Percentiles rank a stretch among this genome's conserved stretches.
phyloP scores from a whole-genome alignment of 1,140 invertebrate species.

The Coenobita brevimanus region DNA sequence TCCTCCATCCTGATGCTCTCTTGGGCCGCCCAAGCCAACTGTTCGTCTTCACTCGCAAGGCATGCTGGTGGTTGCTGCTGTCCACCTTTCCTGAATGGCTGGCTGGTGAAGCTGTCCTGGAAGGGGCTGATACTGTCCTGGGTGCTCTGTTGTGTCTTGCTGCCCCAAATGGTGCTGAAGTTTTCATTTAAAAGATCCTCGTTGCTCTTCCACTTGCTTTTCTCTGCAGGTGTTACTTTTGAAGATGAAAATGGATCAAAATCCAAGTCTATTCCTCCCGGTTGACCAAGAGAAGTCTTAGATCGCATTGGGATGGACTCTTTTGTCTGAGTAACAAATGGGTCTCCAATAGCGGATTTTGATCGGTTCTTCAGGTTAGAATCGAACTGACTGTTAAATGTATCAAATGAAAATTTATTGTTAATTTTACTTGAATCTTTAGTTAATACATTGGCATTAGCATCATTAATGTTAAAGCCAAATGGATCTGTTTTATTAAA shows the following conservation, averaged over 20 bases:
- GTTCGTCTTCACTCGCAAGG: slow-evolving; percentile 71
- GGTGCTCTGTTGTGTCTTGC: neutral
- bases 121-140: slow-evolving; percentile 63
- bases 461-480: slow-evolving; percentile 44
- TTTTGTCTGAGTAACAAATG: slow-evolving; percentile 38
- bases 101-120: slow-evolving; percentile 43
- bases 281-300: slow-evolving; percentile 65
- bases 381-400: slow-evolving; percentile 12
- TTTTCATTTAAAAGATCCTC: slow-evolving; percentile 69
- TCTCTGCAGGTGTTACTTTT: slow-evolving; percentile 50
- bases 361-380: slow-evolving; percentile 50
- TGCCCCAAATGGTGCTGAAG: slow-evolving; percentile 35
- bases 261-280: slow-evolving; percentile 40
- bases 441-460: slow-evolving; percentile 38
- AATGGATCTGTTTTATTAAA: slow-evolving; percentile 64
- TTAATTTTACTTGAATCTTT: slow-evolving; percentile 18
- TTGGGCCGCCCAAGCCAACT: slow-evolving; percentile 73
- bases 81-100: slow-evolving; percentile 43
- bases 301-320: slow-evolving; percentile 54
- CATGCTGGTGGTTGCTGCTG: slow-evolving; percentile 36
- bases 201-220: slow-evolving; percentile 64
- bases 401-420: slow-evolving; percentile 19
- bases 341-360: slow-evolving; percentile 66
- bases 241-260: slow-evolving; percentile 67
- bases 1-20: slow-evolving; percentile 73